phyloP scores from a whole-genome alignment of 2,797 vertebrate genomes.

The Rhodeus uyekii region DNA sequence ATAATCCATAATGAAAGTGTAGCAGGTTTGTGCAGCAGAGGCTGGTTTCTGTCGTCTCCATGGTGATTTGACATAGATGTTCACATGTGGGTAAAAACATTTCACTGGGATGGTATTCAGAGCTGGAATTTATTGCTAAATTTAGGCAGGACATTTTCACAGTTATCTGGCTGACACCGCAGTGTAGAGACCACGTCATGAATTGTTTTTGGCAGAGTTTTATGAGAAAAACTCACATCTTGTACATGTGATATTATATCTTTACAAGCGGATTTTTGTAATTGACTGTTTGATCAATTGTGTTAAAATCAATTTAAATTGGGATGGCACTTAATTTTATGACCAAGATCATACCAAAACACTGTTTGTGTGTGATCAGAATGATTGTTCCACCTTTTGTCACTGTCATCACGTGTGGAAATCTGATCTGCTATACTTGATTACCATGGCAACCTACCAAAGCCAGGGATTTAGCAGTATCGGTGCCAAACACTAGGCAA shows the following conservation, averaged over 20 bases:
- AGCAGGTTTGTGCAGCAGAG: slow-evolving; percentile 46
- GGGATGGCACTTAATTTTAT: slow-evolving; percentile 2
- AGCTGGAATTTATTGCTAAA: slow-evolving; percentile 43
- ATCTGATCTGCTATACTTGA: slow-evolving; percentile 54
- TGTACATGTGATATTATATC: neutral
- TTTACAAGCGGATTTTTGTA: neutral
- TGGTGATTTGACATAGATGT: slow-evolving; percentile 58
- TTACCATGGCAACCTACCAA: slow-evolving; percentile 58
- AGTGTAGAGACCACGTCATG: slow-evolving; percentile 5
- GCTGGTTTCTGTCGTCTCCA: slow-evolving; percentile 54
- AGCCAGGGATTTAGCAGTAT: slow-evolving; percentile 49
- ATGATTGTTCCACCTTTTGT: slow-evolving; percentile 45
- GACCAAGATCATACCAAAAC: neutral
- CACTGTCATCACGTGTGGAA: slow-evolving; percentile 42
- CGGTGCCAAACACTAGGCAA: slow-evolving; percentile 29
- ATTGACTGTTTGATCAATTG: neutral
- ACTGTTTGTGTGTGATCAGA: slow-evolving; percentile 37
- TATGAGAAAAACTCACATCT: slow-evolving; percentile 1
- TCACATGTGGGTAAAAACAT: slow-evolving; percentile 44
- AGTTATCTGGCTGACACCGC: slow-evolving; percentile 23
- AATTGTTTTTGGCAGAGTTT: slow-evolving; percentile 11
- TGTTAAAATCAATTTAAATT: slow-evolving; percentile 27
- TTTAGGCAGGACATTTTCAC: slow-evolving; percentile 47
- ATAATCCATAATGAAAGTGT: slow-evolving; percentile 57
- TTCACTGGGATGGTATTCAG: slow-evolving; percentile 44